These are phyloP conservation scores for Oreortyx pictus DNA, from an alignment of 2,797 vertebrate species.

Conservation along the genomic window DNA sequence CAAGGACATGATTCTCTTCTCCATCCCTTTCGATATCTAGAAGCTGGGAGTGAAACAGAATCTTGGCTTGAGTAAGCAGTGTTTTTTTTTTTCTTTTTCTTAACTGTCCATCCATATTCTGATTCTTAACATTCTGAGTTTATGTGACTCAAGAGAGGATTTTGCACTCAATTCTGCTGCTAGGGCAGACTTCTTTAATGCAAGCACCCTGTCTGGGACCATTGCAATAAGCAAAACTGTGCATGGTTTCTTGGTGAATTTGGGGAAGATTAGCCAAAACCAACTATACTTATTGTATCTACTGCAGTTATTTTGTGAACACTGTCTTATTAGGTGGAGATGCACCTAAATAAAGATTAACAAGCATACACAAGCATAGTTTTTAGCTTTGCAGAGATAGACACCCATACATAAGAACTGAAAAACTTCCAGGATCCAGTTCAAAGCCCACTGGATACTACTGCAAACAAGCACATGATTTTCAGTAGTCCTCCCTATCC, in stretches of 20 bases:
- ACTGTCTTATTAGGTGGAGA: not conserved
- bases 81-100: not conserved
- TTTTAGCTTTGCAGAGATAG: not conserved
- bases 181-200: not conserved
- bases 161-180: not conserved
- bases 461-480: not conserved
- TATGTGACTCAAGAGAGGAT: not conserved
- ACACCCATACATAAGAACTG: not conserved
- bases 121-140: not conserved
- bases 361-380: too few species aligned
- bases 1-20: not conserved
- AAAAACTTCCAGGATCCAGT: not conserved
- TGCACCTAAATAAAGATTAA: not conserved
- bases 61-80: not conserved
- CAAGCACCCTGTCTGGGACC: not conserved
- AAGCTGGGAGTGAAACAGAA: not conserved
- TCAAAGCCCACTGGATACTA: not conserved
- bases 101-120: not conserved
- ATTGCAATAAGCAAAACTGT: not conserved
- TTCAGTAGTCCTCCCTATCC: not conserved
- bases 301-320: not conserved
- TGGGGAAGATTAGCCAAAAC: not conserved
- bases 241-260: not conserved
- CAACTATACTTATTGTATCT: not conserved
- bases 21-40: not conserved